phyloP scores from a whole-genome alignment of 92 coral and sea anemone genomes.

The Micromussa lordhowensis region DNA sequence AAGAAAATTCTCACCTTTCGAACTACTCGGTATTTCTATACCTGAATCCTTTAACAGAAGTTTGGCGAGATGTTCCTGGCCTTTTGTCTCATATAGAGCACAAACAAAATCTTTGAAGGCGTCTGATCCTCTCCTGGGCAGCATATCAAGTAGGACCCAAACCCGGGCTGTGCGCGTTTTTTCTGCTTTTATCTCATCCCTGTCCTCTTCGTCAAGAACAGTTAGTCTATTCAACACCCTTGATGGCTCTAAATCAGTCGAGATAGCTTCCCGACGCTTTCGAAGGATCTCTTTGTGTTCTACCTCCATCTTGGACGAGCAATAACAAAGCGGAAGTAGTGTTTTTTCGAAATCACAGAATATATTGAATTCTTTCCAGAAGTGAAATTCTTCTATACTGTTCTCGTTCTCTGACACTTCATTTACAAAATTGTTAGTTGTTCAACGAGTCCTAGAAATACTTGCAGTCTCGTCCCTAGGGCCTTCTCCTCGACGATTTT shows the following conservation, averaged over 20 bases:
- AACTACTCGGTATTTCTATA: neutral
- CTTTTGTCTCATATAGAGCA: slow-evolving; percentile 19
- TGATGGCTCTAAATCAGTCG: slow-evolving; percentile 70
- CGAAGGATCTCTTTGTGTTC: slow-evolving; percentile 43
- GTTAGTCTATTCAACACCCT: slow-evolving; percentile 55
- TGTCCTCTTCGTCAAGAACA: slow-evolving; percentile 38
- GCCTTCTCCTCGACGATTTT: too few species aligned
- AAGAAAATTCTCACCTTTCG: slow-evolving; percentile 19
- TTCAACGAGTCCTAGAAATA: neutral
- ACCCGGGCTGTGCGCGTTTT: slow-evolving; percentile 7
- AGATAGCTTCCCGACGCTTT: slow-evolving; percentile 52
- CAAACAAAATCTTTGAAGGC: slow-evolving; percentile 61
- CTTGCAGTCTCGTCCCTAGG: too few species aligned
- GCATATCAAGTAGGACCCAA: slow-evolving; percentile 46
- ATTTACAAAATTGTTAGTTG: neutral
- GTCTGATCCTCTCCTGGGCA: slow-evolving; percentile 61
- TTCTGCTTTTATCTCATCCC: slow-evolving; percentile 7
- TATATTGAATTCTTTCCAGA: neutral
- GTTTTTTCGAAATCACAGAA: neutral
- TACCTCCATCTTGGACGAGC: slow-evolving; percentile 7
- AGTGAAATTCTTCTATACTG: neutral
- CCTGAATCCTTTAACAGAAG: slow-evolving; percentile 44
- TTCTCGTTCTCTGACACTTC: neutral
- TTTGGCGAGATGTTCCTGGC: slow-evolving; percentile 48
- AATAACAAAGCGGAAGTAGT: neutral